These are phyloP conservation scores for Euwallacea fornicatus DNA, from an alignment of 1,140 invertebrate genomes.

Conservation along the genomic window DNA sequence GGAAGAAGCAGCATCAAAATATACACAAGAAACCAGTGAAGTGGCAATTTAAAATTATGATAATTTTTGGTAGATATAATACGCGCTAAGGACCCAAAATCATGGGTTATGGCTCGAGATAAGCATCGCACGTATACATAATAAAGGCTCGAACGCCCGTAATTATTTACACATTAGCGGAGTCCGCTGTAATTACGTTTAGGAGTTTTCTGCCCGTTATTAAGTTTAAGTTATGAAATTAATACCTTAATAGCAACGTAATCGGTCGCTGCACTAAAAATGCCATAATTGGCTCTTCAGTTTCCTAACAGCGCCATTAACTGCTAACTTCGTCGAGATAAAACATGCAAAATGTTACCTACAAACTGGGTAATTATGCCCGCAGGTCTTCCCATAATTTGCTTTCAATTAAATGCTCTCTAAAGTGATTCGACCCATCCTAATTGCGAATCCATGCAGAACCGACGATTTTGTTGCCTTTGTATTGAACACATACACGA, in stretches of 20 bases:
- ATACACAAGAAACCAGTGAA: slow-evolving; percentile 4
- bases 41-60: slow-evolving; percentile 35
- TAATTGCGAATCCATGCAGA: slow-evolving; percentile 30
- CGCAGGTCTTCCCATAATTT: slow-evolving; percentile 25
- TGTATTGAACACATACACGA: slow-evolving; percentile 17
- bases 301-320: slow-evolving; percentile 36
- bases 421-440: slow-evolving; percentile 32
- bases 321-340: slow-evolving; percentile 24
- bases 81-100: slow-evolving; percentile 21
- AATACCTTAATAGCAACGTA: slow-evolving; percentile 36
- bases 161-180: slow-evolving; percentile 38
- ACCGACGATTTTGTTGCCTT: slow-evolving; percentile 15
- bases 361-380: slow-evolving; percentile 31
- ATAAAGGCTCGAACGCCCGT: slow-evolving; percentile 24
- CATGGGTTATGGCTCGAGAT: slow-evolving; percentile 26
- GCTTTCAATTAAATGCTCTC: slow-evolving; percentile 32
- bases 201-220: slow-evolving; percentile 31
- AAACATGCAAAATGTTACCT: slow-evolving; percentile 34
- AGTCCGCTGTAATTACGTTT: slow-evolving; percentile 32
- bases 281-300: slow-evolving; percentile 35
- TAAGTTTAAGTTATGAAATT: slow-evolving; percentile 32
- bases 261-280: slow-evolving; percentile 35
- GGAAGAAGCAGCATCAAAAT: neutral
- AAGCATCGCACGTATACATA: slow-evolving; percentile 33
- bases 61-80: slow-evolving; percentile 32